Evolutionary conservation across 2,888 invertebrate genomes (phyloP), one percentile per base, ranked within the genome.

Genomic region (Pyrrhosoma nymphula): DNA sequence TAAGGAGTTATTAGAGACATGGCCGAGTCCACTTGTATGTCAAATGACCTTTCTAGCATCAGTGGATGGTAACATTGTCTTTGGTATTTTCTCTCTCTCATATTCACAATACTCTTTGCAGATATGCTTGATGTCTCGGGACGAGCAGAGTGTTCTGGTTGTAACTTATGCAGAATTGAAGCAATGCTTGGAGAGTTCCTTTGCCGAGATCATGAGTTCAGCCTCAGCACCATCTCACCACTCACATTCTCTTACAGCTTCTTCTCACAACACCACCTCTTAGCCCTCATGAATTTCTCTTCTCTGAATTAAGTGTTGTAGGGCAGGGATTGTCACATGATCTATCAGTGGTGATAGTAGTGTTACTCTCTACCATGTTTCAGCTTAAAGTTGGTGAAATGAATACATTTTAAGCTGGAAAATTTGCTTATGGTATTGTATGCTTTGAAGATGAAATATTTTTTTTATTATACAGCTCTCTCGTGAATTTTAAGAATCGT

Each of bases 91-190:
- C 16, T 16, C 18, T 82, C 35, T 35, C 60, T 26, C n/a, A 26
- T 82, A 82, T 35, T 82, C 35, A 35, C 16, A 8, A 35, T 82
- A 14, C 63, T 96, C 96, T 96, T 96, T 96, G n/a, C 96, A 99
- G 98, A 98, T 99, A 96, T 99, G 99, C 97, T 97, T 99, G 96
- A 99, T 99, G 98, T 99, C 99, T 3, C 98, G 99, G 96, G 99
- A 99, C 97, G 99, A 99, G 97, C 99, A 99, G 97, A 99, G 99
- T 97, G 98, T 99, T 96, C 97, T 99, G 96, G 99, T 99, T 96
- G 99, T 99, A 96, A 98, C 99, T 95, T 99, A 99, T 97, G 98
- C 98, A 47, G 99, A 99, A 97, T 97, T 99, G 96, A 99, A 99
- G 97, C 98, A 99, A 96, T 99, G 99, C 97, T 98, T 99, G 96